Conservation (phyloP, 23 tunicate genomes). For the Trididemnum nubilum region DNA sequence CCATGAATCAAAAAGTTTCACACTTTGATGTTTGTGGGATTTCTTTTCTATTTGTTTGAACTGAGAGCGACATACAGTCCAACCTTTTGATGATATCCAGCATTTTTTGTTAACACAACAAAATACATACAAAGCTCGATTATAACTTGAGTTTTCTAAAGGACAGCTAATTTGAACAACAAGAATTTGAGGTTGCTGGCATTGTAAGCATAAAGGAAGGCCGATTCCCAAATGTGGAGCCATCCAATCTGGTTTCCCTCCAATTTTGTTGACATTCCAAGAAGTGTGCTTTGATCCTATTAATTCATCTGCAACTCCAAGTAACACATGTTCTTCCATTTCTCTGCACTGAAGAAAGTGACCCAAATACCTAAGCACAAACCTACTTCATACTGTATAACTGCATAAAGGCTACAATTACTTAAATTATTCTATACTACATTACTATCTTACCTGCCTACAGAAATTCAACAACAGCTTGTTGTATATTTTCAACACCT, state of each 20-base stretch:
- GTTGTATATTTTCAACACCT: no score
- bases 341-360: no score
- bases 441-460: no score
- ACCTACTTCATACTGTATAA: no score
- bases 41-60: not conserved
- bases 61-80: not conserved
- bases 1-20: conserved; percentile 24
- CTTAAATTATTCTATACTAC: no score
- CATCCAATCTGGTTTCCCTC: conserved; percentile 34
- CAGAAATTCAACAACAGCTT: no score
- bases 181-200: not conserved
- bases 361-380: no score
- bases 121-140: conserved; percentile 28
- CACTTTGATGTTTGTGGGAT: not conserved
- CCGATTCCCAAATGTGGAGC: no score
- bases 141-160: conserved; percentile 27
- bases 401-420: no score
- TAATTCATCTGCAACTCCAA: conserved; percentile 40
- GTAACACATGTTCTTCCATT: conserved; percentile 15
- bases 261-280: conserved; percentile 25
- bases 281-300: conserved; percentile 7
- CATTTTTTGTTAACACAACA: conserved; percentile 22
- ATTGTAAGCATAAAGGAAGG: not conserved
- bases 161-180: conserved; percentile 42
- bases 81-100: conserved; percentile 29